A percentile compares a stretch with the other conserved stretches of the same genome.
phyloP scores from a whole-genome alignment of 2,113 vertebrate genomes.

The Illadopsis cleaveri region DNA sequence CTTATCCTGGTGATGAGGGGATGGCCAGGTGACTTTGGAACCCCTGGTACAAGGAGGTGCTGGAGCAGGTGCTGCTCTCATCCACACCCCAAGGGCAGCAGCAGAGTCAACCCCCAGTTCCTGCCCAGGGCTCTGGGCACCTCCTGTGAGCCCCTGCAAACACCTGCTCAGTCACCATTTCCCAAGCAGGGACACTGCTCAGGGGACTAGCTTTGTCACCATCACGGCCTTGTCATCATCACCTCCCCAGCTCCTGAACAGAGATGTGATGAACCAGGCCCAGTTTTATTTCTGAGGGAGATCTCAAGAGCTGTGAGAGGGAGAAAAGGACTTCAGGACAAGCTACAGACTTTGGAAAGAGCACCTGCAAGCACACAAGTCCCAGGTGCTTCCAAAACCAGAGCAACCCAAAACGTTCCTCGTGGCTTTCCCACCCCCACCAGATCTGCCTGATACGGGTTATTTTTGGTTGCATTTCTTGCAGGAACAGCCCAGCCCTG shows the following conservation, averaged over 20 bases:
- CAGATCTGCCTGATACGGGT: fast-evolving
- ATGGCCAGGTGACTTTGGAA: background rate
- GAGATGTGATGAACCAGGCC: background rate
- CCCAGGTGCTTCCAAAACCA: background rate
- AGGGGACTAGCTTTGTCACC: background rate
- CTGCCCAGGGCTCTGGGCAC: background rate
- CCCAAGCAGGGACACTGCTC: background rate
- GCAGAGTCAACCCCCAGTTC: fast-evolving
- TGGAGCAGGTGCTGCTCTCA: background rate
- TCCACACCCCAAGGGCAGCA: background rate
- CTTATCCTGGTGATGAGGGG: background rate
- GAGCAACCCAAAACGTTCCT: background rate
- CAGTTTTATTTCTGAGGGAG: background rate
- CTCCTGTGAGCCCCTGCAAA: background rate
- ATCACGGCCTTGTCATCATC: fast-evolving
- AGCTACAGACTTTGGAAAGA: background rate
- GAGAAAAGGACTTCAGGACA: background rate
- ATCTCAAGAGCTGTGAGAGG: fast-evolving
- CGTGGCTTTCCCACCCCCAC: background rate
- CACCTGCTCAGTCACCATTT: background rate
- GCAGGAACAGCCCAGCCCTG: background rate
- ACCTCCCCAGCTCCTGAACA: fast-evolving
- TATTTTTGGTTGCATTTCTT: background rate
- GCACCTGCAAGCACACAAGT: fast-evolving
- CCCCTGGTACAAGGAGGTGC: background rate